Base-by-base conservation (phyloP, 1,140 invertebrate genomes). In the Sesamia nonagrioides region DNA sequence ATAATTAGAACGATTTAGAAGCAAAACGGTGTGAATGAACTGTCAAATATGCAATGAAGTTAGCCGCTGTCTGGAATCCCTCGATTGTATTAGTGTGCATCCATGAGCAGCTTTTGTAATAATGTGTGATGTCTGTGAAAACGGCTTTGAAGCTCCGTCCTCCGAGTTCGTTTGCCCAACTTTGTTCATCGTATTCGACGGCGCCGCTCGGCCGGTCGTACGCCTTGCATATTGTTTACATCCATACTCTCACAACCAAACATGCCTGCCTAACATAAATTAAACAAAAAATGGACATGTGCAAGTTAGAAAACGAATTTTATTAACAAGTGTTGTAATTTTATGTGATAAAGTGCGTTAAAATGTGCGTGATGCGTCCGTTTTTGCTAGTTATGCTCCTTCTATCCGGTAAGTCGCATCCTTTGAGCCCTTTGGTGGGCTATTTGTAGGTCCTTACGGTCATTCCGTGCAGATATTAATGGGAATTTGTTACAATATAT, bases 361-460 rank as follows among this genome's bases (percentile, higher is more conserved):
- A 90, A 89, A 94, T 92, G 91, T 88, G 87, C 82, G 82, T 88
- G 68, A 84, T 85, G 74, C 86, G 84, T 61, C 79, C 84, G 78
- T 78, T 89, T 83, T 83, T 92, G 75, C 84, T 92, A 80, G 82
- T 90, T 83, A 85, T 88, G 84, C 86, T 94, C 77, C 73, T 91
- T 61, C 82, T 91, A 85, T 89, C 87, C 86, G 92, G 92, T 94
- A 87, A 92, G 91, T 93, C 69, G 85, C 87, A 89, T 91, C 90
- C 88, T 89, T 88, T 86, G 79, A 61, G 83, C 84, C 87, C 88
- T 90, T 87, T 84, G 84, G 77, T 79, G 74, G 82, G 82, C 91
- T 94, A 94, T 94, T 94, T 92, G 86, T 94, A 94, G 89, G 78
- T 84, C 80, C 85, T 86, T 89, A 90, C 86, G 89, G 89, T 89